Evolutionary conservation across 2,113 vertebrate species (phyloP), one percentile per base, ranked within the genome.

Genomic region (Calypte anna): DNA sequence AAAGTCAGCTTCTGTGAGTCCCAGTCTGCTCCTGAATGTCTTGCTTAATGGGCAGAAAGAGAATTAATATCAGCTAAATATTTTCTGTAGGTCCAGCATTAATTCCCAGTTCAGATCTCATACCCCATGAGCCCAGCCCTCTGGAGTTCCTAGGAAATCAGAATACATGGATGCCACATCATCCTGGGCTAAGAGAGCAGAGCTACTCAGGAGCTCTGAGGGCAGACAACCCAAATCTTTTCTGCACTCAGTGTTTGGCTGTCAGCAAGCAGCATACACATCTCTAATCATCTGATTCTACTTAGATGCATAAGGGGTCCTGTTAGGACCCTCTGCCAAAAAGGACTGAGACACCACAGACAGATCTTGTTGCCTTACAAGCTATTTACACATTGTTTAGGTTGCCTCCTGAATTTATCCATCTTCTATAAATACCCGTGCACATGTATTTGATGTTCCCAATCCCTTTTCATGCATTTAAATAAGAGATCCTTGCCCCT

Each of bases 401-500:
- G 12, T 48, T 38, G 16, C 73, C 61, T 17, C 53, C 33, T 44
- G 23, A 36, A 43, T 23, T 44, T 16, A 46, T 20, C 46, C 3
- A 0, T 9, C 58, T 44, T 18, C n/a, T 7, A 14, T 21, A 9
- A 80, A 6, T 3, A 48, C 20, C 31, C 33, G n/a, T 6, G 15
- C 55, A 15, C 28, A 33, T 12, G 2, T 3, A 13, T 13, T 2
- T 27, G 59, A 27, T 48, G 44, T 17, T 12, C 75, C 74, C 54
- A 0, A 8, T 14, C 43, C 82, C 59, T 28, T 78, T 48, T 15
- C 53, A 17, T 62, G 59, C 17, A 9, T 36, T 20, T 20, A 18
- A 79, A 77, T 38, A 40, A 3, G 6, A 28, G 55, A 27, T 55
- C 87, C 64, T 48, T 74, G 51, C 51, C 76, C 96, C 84, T 96